A percentile compares a stretch with the other conserved stretches of the same genome.
These are phyloP conservation scores for Onychostoma macrolepis DNA, from an alignment of 2,113 vertebrate species.

Conservation along the genomic window DNA sequence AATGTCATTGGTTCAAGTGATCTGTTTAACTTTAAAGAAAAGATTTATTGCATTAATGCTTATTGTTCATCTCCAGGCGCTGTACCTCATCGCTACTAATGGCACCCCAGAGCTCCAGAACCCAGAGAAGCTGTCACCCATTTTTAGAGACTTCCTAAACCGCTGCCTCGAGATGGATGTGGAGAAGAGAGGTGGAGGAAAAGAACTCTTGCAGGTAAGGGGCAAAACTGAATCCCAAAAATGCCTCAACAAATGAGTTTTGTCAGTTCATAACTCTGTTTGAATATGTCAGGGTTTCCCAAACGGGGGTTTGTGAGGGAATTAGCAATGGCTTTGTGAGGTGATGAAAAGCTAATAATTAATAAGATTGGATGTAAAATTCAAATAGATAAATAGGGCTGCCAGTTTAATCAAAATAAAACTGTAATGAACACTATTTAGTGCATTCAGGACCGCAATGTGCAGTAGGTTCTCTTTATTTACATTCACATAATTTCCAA, in stretches of 20 bases:
- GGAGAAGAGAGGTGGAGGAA: constrained; percentile 76
- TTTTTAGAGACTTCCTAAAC: constrained; percentile 76
- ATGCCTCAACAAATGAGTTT: background rate
- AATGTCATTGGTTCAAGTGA: background rate
- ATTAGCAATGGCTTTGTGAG: background rate
- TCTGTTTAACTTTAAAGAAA: constrained; percentile 1
- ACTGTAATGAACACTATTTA: background rate
- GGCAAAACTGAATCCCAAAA: background rate
- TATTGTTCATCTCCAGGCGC: constrained; percentile 63
- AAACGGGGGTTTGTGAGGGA: background rate
- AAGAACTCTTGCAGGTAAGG: constrained; percentile 76
- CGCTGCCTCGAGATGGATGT: constrained; percentile 81
- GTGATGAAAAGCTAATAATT: background rate
- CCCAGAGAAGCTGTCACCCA: constrained; percentile 77
- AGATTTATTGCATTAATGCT: constrained; percentile 17
- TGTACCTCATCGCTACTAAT: constrained; percentile 81
- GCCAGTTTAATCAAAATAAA: background rate
- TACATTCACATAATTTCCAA: background rate
- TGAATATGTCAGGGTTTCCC: background rate
- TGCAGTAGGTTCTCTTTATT: background rate
- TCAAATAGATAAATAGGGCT: background rate
- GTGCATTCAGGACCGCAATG: background rate
- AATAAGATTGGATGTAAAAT: background rate
- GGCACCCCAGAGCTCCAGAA: constrained; percentile 80
- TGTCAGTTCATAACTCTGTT: background rate